These are phyloP conservation scores for Drosophila ochracea DNA, from an alignment of 2,888 invertebrate species.

Conservation along the genomic window DNA sequence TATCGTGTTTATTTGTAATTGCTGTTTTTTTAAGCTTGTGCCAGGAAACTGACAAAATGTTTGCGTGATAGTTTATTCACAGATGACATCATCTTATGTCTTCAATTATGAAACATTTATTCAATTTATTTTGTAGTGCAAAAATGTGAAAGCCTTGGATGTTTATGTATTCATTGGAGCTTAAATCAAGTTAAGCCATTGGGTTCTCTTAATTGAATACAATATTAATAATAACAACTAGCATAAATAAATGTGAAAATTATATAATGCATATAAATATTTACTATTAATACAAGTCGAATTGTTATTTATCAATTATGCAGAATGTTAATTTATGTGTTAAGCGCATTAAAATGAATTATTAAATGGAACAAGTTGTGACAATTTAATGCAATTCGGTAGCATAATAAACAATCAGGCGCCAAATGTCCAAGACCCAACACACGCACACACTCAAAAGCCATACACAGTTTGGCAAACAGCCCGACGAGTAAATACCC, in stretches of 20 bases:
- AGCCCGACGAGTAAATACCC: background rate
- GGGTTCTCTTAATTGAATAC: background rate
- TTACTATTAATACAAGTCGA: conserved; percentile 1
- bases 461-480: background rate
- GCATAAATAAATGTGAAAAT: background rate
- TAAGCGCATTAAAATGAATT: conserved; percentile 35
- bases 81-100: conserved; percentile 9
- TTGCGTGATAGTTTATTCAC: conserved; percentile 15
- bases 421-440: conserved; percentile 47
- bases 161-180: background rate
- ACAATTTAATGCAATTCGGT: conserved; percentile 60
- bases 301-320: conserved; percentile 44
- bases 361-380: conserved; percentile 36
- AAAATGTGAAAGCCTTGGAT: background rate
- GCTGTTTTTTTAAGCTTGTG: conserved; percentile 29
- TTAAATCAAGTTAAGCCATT: background rate
- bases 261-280: background rate
- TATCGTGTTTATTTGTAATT: conserved; percentile 63
- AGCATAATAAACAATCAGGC: conserved; percentile 69
- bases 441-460: background rate
- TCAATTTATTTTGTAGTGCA: background rate
- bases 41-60: conserved; percentile 14
- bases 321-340: conserved; percentile 29
- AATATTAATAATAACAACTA: background rate
- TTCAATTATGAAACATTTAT: background rate